phyloP scores from a whole-genome alignment of 2,797 vertebrate genomes.

The Brachymystax lenok region DNA sequence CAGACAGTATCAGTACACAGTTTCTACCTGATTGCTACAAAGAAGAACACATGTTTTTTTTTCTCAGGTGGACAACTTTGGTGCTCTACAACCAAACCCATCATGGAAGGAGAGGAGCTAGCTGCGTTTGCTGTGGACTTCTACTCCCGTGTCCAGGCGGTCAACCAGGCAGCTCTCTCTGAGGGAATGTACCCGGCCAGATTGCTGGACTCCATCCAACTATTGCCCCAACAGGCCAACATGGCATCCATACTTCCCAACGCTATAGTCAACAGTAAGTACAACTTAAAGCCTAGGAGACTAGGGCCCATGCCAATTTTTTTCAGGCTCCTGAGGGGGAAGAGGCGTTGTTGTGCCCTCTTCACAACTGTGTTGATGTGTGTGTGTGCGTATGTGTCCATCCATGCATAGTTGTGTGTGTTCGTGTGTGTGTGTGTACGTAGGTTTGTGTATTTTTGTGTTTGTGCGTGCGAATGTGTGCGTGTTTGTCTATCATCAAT shows the following conservation, averaged over 20 bases:
- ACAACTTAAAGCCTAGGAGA: background rate
- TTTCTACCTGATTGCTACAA: too few relatives aligned
- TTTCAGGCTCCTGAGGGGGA: too few relatives aligned
- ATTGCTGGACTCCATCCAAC: slow-evolving; percentile 96
- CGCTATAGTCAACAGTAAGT: slow-evolving; percentile 99
- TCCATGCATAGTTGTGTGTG: slow-evolving; percentile 1
- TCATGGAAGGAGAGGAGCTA: slow-evolving; percentile 96
- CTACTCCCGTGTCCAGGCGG: slow-evolving; percentile 96
- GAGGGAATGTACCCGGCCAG: slow-evolving; percentile 99
- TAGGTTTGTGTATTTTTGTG: too few relatives aligned
- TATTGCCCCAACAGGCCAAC: slow-evolving; percentile 98
- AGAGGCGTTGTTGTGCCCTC: too few relatives aligned
- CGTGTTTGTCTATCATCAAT: too few relatives aligned
- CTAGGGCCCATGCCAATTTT: too few relatives aligned
- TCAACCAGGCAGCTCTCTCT: slow-evolving; percentile 91
- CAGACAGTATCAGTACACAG: too few relatives aligned
- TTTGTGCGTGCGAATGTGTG: too few relatives aligned
- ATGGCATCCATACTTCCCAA: slow-evolving; percentile 99
- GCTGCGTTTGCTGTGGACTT: slow-evolving; percentile 99
- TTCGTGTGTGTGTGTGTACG: too few relatives aligned
- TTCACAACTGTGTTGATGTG: slow-evolving; percentile 14
- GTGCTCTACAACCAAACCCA: slow-evolving; percentile 98
- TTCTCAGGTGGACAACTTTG: slow-evolving; percentile 92
- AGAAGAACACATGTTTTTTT: background rate
- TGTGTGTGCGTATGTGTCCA: slow-evolving; percentile 29